Evolutionary conservation across 2,888 invertebrate species (phyloP), one percentile per base, ranked within the genome.

Genomic region (Drosophila tripunctata): DNA sequence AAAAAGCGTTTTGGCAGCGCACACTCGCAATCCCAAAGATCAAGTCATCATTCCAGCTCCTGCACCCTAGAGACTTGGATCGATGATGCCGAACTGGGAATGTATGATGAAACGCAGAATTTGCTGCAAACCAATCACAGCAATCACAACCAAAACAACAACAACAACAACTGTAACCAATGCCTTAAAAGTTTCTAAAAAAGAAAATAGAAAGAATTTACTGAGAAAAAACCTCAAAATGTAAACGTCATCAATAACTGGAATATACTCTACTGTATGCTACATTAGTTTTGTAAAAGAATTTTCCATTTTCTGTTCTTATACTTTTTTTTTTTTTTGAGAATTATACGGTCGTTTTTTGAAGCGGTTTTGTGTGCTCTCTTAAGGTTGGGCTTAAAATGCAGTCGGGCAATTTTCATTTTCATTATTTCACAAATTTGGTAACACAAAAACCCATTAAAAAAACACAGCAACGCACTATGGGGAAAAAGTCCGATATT

Each of bases 21-120:
- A 0, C 60, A 52, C 3, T 69, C 71, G 5, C 78, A 85, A 8
- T 90, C 87, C 1, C 84, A 86, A 22, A 81, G 84, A 62, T 89
- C 90, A 19, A 91, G 91, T 48, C 86, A 89, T 41, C 89, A 86
- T 63, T 91, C 91, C 22, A 91, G 91, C 71, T 88, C 91, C 31
- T 91, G 90, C 41, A 91, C 92, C 2, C 60, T 91, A 22, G 91
- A 91, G 61, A 91, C 91, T 1, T 91, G 91, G 92, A 64, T 92
- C 54, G 92, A 92, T 63, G 91, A 91, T 50, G 88, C 91, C 61
- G 72, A 87, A 22, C 31, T 69, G 31, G 64, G 62, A 17, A 35
- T 48, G 4, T 64, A 67, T 43, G 71, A 86, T 54, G 67, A 76
- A 36, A 63, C 68, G 58, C 79, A 87, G 31, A 56, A 62, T 40